These are phyloP conservation scores for Hydriomena furcata DNA, from an alignment of 2,888 invertebrate species.

Conservation along the genomic window DNA sequence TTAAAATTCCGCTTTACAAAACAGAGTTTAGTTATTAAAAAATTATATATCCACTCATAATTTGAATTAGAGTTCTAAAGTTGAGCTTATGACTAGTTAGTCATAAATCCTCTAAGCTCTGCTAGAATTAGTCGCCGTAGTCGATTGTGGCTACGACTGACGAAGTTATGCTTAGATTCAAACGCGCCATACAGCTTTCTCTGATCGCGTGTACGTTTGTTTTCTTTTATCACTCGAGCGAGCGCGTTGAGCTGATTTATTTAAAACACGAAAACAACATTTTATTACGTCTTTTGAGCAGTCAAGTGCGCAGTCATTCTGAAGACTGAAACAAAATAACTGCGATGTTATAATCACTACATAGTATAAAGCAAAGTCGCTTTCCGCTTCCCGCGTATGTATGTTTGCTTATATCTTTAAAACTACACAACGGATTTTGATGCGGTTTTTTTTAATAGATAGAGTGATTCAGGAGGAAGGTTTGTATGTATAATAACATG, in stretches of 20 bases:
- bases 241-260: constrained; percentile 22
- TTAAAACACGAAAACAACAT: constrained; percentile 14
- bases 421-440: too few species aligned
- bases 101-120: constrained; percentile 24
- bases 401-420: too few species aligned
- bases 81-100: constrained; percentile 14
- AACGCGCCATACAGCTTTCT: constrained; percentile 18
- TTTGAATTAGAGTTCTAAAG: constrained; percentile 16
- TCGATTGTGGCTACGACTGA: constrained; percentile 22
- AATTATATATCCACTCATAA: neutral
- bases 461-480: too few species aligned
- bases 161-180: constrained; percentile 23
- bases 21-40: neutral
- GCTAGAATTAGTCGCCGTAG: constrained; percentile 24
- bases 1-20: too few species aligned
- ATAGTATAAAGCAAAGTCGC: too few species aligned
- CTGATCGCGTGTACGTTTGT: constrained; percentile 20
- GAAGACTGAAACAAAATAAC: constrained; percentile 5
- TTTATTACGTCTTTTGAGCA: constrained; percentile 15
- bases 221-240: constrained; percentile 14
- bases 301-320: constrained; percentile 1
- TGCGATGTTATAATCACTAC: constrained; percentile 10
- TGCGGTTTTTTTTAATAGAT: too few species aligned
- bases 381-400: too few species aligned
- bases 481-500: too few species aligned